Evolutionary conservation across 2,888 invertebrate species (phyloP).

Genomic region (Pheosia tremula): DNA sequence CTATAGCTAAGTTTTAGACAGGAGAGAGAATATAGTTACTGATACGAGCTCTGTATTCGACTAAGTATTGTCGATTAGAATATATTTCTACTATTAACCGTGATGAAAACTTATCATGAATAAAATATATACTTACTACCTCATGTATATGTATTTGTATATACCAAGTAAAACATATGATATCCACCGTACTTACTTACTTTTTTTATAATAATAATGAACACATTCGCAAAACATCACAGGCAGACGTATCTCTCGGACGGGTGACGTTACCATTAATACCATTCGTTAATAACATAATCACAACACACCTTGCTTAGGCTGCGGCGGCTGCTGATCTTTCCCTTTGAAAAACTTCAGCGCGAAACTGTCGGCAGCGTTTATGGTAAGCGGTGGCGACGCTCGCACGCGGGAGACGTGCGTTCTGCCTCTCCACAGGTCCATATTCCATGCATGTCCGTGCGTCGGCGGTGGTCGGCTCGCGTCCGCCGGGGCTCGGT

Average conservation of each 20-base stretch:
- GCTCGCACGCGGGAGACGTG: slow-evolving; percentile 86
- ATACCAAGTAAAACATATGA: too few relatives aligned
- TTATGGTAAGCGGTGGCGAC: slow-evolving; percentile 87
- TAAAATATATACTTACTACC: too few relatives aligned
- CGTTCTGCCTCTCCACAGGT: slow-evolving; percentile 89
- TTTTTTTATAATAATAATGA: too few relatives aligned
- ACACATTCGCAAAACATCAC: too few relatives aligned
- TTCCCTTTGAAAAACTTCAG: slow-evolving; percentile 91
- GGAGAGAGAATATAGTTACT: too few relatives aligned
- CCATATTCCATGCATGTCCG: slow-evolving; percentile 85
- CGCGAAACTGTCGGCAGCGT: slow-evolving; percentile 91
- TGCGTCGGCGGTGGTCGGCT: slow-evolving; percentile 47
- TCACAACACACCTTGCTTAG: slow-evolving; percentile 65
- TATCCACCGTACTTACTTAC: too few relatives aligned
- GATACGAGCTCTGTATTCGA: too few relatives aligned
- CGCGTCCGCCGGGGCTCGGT: slow-evolving; percentile 74
- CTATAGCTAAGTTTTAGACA: neutral
- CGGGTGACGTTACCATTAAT: neutral
- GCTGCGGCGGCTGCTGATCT: slow-evolving; percentile 78
- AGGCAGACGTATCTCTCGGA: too few relatives aligned
- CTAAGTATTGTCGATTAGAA: too few relatives aligned
- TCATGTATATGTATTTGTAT: too few relatives aligned
- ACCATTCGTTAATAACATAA: neutral
- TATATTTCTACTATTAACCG: too few relatives aligned
- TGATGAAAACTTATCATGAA: too few relatives aligned